Base-by-base conservation (phyloP, 2,888 invertebrate species). In the Diploptera punctata region DNA sequence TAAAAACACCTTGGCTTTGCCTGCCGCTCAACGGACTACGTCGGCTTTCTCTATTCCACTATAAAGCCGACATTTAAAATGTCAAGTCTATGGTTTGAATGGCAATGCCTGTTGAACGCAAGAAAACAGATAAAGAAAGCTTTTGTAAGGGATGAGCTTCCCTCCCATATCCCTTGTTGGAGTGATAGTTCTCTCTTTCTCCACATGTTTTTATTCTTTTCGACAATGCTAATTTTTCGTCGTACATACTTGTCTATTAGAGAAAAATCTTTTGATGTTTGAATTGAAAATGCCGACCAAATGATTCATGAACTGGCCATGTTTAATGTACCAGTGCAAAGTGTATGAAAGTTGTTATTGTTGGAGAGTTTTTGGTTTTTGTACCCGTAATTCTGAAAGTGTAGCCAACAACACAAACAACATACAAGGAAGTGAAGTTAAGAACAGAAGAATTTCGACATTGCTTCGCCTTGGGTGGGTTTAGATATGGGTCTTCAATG, bases 111-210 rank as follows among this genome's bases (percentile, higher is more conserved):
- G 38, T 26, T 47, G 38, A 38, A 26, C 24, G 21, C 26, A 38
- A 47, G 47, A 65, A 60, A 72, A 72, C 21, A 26, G 54, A 52
- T 62, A 70, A 70, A 67, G 71, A 21, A 54, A 19, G 31, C 70
- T 72, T 68, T 72, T 72, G 72, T 72, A 57, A 54, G 72, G 72
- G 72, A 72, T 72, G 72, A 68, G 71, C 67, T 67, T 19, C 31
- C 33, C 33, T 62, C 38, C n/a, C 62, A 52, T 19, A 52, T 19
- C 52, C 26, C 57, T 57, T 57, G 57, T 57, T 21, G 57, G 57
- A 57, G 26, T 57, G 57, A 57, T 57, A 57, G 31, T 13, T 4
- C 29, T 29, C 24, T 57, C 26, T 57, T 57, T 29, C 57, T 57
- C 29, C 26, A 13, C n/a, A 18, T 57, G 18, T 31, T 57, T 29